phyloP scores from a whole-genome alignment of 2,113 vertebrate genomes.

The Pantherophis guttatus region DNA sequence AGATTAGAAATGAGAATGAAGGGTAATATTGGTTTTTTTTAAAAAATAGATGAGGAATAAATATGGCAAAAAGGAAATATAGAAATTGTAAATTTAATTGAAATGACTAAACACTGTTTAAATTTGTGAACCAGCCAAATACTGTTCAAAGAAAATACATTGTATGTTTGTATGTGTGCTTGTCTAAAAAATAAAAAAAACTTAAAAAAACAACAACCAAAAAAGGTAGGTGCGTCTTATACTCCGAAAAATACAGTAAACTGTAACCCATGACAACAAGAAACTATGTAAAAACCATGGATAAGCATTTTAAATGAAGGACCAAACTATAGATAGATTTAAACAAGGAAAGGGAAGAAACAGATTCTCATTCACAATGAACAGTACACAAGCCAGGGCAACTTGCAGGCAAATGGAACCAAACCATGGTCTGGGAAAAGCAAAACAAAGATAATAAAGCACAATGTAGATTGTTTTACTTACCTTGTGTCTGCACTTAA shows the following conservation, averaged over 20 bases:
- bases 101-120: too few relatives aligned
- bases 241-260: background rate
- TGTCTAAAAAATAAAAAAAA: too few relatives aligned
- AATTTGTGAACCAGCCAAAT: too few relatives aligned
- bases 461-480: conserved; percentile 54
- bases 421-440: background rate
- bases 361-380: background rate
- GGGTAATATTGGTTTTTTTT: too few relatives aligned
- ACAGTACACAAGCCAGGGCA: background rate
- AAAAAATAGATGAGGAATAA: too few relatives aligned
- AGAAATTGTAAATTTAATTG: too few relatives aligned
- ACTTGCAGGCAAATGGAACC: background rate
- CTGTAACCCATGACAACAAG: background rate
- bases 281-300: background rate
- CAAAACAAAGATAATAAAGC: background rate
- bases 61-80: too few relatives aligned
- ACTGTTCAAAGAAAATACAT: too few relatives aligned
- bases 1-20: too few relatives aligned
- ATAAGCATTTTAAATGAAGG: background rate
- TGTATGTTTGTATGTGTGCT: too few relatives aligned
- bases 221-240: too few relatives aligned
- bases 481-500: conserved; percentile 99
- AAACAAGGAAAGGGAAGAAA: background rate
- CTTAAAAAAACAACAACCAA: too few relatives aligned
- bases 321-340: background rate